phyloP scores from a whole-genome alignment of 2,113 vertebrate genomes.

The Sula dactylatra region DNA sequence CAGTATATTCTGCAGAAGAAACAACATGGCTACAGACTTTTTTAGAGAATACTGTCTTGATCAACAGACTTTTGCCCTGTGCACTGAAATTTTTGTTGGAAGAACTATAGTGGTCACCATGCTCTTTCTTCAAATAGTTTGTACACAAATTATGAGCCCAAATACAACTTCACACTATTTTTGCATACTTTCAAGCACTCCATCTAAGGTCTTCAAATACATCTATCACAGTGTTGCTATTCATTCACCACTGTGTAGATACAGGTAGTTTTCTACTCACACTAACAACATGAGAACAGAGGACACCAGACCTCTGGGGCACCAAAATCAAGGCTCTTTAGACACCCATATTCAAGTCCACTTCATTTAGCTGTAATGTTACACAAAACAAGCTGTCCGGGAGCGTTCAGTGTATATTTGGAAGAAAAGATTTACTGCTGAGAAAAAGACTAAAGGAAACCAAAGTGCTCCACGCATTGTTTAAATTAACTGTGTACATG shows the following conservation, averaged over 20 bases:
- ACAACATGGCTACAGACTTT: not conserved
- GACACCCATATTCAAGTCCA: not conserved
- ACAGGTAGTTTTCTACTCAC: not conserved
- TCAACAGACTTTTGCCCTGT: not conserved
- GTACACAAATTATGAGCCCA: not conserved
- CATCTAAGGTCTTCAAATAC: not conserved
- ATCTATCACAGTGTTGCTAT: not conserved
- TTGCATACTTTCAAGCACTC: not conserved
- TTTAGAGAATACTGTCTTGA: not conserved
- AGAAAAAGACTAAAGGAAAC: not conserved
- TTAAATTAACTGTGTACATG: not conserved
- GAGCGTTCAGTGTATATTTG: not conserved
- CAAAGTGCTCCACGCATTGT: not conserved
- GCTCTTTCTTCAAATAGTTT: not conserved
- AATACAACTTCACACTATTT: not conserved
- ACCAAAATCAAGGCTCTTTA: not conserved
- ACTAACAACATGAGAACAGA: not conserved
- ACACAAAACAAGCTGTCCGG: not conserved
- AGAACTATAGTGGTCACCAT: not conserved
- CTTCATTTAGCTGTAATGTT: not conserved
- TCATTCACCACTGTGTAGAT: not conserved
- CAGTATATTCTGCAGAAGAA: not conserved
- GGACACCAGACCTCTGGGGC: not conserved
- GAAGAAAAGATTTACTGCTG: not conserved
- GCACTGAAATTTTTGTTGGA: not conserved